Evolutionary conservation across 2,113 vertebrate genomes (phyloP), one percentile per base, ranked within the genome.

Genomic region (Catagonus wagneri): DNA sequence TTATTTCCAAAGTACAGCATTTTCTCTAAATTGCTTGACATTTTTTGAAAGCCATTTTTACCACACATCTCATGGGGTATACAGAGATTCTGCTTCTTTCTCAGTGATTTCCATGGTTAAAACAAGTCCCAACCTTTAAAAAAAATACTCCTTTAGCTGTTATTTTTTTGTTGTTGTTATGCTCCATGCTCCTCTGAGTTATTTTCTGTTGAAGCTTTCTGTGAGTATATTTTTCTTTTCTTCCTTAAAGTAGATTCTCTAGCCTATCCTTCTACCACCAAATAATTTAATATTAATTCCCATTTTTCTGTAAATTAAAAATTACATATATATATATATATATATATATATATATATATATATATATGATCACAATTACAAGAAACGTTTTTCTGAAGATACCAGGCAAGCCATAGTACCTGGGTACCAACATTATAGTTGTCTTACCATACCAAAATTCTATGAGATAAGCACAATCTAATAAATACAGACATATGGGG

Each of bases 11-110:
- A 74, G 14, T 72, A 20, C 9, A 91, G 16, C 39, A 94, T 86
- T 90, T 87, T 86, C 61, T 83, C 44, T 94, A 71, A 76, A 90
- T 15, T 92, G 50, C 68, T 66, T 63, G 63, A 54, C 32, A 60
- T 60, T 88, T 63, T 84, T 50, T 58, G 22, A 96, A 93, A 97
- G 79, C 12, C 39, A 94, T 80, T 96, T 96, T 68, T 89, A 95
- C 17, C 52, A 85, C 3, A 93, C 11, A 86, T 83, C 23, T 83
- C 66, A 95, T 50, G 16, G n/a, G 23, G 6, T 52, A 85, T 3
- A 39, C 0, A 79, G 20, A 60, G 3, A 95, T 78, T 56, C 22
- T 92, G 50, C 25, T 89, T 9, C 91, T 78, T 96, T 90, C 61
- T 96, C 68, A 85, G 58, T 87, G 23, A 92, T 83, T 93, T 22